Evolutionary conservation across 2,888 invertebrate genomes (phyloP), one percentile per base, ranked within the genome.

Genomic region (Liodrosophila aerea): DNA sequence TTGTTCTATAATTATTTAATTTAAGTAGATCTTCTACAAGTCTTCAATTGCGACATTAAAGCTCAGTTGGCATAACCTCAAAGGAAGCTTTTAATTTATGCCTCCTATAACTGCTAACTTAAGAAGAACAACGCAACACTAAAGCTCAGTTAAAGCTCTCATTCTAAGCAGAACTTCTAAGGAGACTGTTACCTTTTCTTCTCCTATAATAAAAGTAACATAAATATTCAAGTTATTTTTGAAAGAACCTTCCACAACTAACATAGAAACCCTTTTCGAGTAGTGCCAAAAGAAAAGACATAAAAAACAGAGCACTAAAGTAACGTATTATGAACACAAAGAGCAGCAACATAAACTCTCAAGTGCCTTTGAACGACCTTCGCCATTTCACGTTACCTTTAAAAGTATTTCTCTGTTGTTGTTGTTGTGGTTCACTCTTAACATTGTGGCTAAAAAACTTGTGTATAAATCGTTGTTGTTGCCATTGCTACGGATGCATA

Each of bases 351-450:
- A 78, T 57, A 59, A 64, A 54, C 60, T 76, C 54, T 68, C 62
- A 62, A 76, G 64, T 44, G 75, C 77, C 61, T 73, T 81, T 67
- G 52, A 76, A 85, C 81, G 85, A 85, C 81, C 81, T 82, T 82
- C 85, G 80, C 74, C 67, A 80, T 80, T 76, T 74, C 68, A 37
- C 34, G 73, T 59, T 76, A 60, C 68, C 82, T 72, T 85, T 85
- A 82, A 85, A 85, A 83, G 83, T 81, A 80, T 85, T 81, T 83
- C 60, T 56, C 40, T 82, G 83, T 82, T 77, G 69, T 66, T 75
- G 62, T 69, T 66, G 31, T 44, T 57, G 16, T 46, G 59, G 39
- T 64, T 73, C 52, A 62, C 60, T 60, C 29, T 50, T 13, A 57
- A 63, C 63, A 63, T 64, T 61, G 22, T 22, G 5, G 22, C 22